phyloP scores from a whole-genome alignment of 2,113 vertebrate genomes.

The Callipepla squamata region DNA sequence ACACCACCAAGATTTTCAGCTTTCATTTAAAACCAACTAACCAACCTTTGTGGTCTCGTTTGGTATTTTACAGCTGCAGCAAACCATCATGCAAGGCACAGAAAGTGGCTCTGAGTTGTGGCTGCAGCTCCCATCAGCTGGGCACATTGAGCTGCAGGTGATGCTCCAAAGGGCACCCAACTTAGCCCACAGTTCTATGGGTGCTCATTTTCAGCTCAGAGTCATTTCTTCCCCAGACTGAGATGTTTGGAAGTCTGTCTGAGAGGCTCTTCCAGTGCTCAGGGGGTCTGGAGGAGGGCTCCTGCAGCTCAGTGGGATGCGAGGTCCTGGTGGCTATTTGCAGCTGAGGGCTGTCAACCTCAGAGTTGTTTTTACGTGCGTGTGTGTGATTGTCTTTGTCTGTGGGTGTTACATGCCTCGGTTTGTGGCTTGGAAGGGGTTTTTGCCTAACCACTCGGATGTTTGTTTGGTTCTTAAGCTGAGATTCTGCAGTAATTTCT shows the following conservation, averaged over 20 bases:
- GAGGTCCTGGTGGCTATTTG: background rate
- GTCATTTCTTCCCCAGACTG: background rate
- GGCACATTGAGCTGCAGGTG: accelerated
- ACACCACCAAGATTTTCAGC: background rate
- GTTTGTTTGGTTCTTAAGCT: background rate
- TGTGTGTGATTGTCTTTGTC: background rate
- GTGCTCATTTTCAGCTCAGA: background rate
- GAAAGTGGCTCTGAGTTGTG: background rate
- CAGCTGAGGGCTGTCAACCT: accelerated
- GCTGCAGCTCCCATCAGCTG: accelerated
- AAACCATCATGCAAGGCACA: accelerated
- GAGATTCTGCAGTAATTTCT: background rate
- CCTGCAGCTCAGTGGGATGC: accelerated
- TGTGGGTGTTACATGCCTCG: background rate
- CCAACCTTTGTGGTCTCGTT: background rate
- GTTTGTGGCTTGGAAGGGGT: background rate
- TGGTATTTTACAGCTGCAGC: background rate
- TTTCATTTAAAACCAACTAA: background rate
- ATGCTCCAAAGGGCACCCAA: background rate
- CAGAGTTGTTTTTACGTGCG: background rate
- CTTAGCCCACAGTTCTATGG: accelerated
- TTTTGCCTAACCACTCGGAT: background rate
- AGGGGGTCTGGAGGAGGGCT: background rate
- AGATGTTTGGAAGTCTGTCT: accelerated
- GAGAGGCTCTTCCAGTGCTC: background rate